Evolutionary conservation across 30 jellyfish, hydroid and myxozoan species (phyloP).

Genomic region (Aurelia coerulea): DNA sequence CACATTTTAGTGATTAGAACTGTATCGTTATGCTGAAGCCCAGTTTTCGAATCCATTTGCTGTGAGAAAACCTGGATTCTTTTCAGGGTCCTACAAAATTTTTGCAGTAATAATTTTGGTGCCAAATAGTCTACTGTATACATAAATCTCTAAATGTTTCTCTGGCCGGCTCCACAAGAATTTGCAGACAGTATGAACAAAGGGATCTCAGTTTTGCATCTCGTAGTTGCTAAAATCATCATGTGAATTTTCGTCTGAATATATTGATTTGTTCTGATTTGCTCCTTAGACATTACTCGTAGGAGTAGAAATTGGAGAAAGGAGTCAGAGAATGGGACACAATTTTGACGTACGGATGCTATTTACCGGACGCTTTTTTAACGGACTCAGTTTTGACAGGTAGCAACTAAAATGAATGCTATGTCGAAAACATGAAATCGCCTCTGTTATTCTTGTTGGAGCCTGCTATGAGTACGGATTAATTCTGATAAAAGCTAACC

Average conservation of each 20-base stretch:
- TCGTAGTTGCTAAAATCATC: constrained; percentile 3
- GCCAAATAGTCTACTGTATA: too few species aligned
- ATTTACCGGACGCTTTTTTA: too few species aligned
- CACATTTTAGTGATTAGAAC: too few species aligned
- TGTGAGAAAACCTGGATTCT: too few species aligned
- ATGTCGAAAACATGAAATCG: neutral
- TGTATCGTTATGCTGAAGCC: too few species aligned
- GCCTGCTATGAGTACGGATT: constrained; percentile 39
- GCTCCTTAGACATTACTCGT: neutral
- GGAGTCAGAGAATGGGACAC: constrained; percentile 74
- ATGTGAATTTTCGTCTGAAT: neutral
- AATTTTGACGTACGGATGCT: neutral
- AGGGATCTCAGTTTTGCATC: neutral
- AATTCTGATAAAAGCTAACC: neutral
- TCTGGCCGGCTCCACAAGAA: constrained; percentile 61
- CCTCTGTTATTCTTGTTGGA: constrained; percentile 54
- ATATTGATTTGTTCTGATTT: neutral
- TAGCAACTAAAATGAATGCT: too few species aligned
- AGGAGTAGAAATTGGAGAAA: constrained; percentile 66
- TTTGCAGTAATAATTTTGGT: too few species aligned
- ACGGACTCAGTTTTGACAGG: too few species aligned
- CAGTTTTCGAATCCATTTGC: too few species aligned
- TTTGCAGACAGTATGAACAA: constrained; percentile 4
- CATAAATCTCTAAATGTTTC: too few species aligned
- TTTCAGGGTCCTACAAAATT: too few species aligned